Evolutionary conservation across 2,113 vertebrate genomes (phyloP), one percentile per base, ranked within the genome.

Genomic region (Melanerpes formicivorus): DNA sequence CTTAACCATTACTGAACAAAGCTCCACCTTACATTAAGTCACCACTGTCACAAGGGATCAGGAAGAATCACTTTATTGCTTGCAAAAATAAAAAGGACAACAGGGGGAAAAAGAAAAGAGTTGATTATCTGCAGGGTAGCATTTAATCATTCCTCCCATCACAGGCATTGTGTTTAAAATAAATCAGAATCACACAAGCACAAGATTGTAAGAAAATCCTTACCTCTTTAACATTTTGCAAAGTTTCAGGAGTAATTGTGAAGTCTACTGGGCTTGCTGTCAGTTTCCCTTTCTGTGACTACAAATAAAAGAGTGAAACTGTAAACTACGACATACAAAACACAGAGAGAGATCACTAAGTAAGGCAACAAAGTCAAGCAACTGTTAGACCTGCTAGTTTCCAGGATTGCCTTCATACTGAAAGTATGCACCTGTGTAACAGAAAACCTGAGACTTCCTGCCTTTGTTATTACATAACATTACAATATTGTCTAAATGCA

Each of bases 191-290:
- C 67, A 71, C 37, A 52, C 9, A 29, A 42, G 21, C 3, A 23
- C 11, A 42, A 86, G 64, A 42, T 3, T 81, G 1, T 1, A 32
- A 8, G 18, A 40, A 64, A 80, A 29, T 2, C 22, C 75, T 80
- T 95, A 99, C 99, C 98, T 99, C 99, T 62, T 97, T 98, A 72
- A 97, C 97, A 11, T 99, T 99, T 95, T 99, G 99, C 71, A 99
- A 84, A 7, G 99, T 99, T 84, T 99, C 99, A 1, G 99, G 99
- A 2, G 98, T 99, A 94, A 99, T 98, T 26, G 97, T 98, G 97
- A 99, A 99, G 94, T 99, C 98, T 64, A 99, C 99, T 0, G 99
- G 98, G 65, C 97, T 99, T 0, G 98, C 98, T 13, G 95, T 97
- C 69, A 98, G 80, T 91, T 98, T 99, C 25, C 98, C 96, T 92